Percentiles rank a stretch among this genome's conserved stretches.
These are phyloP conservation scores for Tenthredo distinguenda DNA, from an alignment of 2,888 invertebrate genomes.

Conservation along the genomic window DNA sequence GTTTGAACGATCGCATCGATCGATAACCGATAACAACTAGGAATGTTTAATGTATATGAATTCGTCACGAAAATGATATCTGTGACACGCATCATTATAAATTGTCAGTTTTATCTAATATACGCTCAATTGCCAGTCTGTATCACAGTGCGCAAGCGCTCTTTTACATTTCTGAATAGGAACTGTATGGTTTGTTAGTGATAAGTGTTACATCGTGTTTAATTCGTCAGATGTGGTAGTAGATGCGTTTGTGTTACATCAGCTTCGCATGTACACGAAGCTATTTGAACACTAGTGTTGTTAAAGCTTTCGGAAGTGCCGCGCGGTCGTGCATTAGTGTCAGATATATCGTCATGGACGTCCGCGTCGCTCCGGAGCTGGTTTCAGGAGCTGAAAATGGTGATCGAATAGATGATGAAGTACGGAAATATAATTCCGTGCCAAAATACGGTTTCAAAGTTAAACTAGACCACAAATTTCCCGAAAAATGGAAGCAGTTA, in stretches of 20 bases:
- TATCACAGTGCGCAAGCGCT: not conserved
- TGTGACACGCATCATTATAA: not conserved
- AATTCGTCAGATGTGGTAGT: not conserved
- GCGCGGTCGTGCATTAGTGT: not conserved
- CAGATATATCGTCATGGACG: slow-evolving; percentile 11
- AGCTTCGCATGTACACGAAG: not conserved
- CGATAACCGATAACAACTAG: not conserved
- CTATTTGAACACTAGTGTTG: not conserved
- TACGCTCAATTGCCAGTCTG: not conserved
- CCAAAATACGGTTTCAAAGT: slow-evolving; percentile 87
- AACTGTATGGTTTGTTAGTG: not conserved
- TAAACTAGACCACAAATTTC: slow-evolving; percentile 87
- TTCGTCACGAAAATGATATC: not conserved
- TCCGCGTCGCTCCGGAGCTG: not conserved
- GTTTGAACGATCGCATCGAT: not conserved
- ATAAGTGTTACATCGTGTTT: not conserved
- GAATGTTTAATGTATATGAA: not conserved
- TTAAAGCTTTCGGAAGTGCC: not conserved
- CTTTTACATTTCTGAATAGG: not conserved
- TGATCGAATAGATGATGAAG: not conserved
- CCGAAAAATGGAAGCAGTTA: slow-evolving; percentile 86
- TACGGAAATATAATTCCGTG: slow-evolving; percentile 68
- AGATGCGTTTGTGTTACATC: not conserved
- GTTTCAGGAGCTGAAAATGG: not conserved
- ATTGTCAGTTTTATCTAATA: slow-evolving; percentile 2